Evolutionary conservation across 2,888 invertebrate species (phyloP), one percentile per base, ranked within the genome.

Genomic region (Drosophila acutilabella): DNA sequence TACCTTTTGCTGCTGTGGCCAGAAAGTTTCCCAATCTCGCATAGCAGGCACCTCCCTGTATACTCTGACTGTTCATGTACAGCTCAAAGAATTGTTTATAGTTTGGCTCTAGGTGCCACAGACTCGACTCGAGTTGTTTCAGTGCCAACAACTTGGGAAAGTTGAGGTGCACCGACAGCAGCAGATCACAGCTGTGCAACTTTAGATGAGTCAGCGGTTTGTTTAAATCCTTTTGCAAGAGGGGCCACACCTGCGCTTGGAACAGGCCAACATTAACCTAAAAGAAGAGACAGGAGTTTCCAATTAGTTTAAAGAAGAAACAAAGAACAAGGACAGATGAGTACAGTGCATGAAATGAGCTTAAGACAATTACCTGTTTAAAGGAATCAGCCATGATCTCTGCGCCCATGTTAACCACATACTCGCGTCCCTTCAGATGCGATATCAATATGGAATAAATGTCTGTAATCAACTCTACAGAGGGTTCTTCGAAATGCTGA

Each of bases 371-470:
- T 18, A 88, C 82, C 45, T 62, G 7, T 0, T 44, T 38, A 1
- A 82, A 85, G 10, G 73, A 73, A 0, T 50, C 48, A 0, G 58
- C 53, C 7, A 85, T 40, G 0, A 85, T 62, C 7, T 72, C 68
- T 0, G 64, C 52, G 20, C 61, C 56, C 52, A 82, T 41, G 7
- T 61, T 13, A 2, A 73, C 30, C 20, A 88, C 47, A 44, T 82
- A 82, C 7, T 78, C 88, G 8, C 82, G 71, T 14, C 80, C 83
- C 1, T 69, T 79, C 0, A 88, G 42, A 14, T 82, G 52, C 0
- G 44, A 5, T 2, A 72, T 26, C 1, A 83, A 18, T 2, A 88
- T 48, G 5, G 73, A 42, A 57, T 62, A 88, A 1, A 81, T 42
- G 0, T 44, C 38, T 0, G 11, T 5, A 0, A 82, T 23, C 0